These are phyloP conservation scores for Sylvilagus floridanus DNA, from an alignment of 2,797 vertebrate species.

Conservation along the genomic window DNA sequence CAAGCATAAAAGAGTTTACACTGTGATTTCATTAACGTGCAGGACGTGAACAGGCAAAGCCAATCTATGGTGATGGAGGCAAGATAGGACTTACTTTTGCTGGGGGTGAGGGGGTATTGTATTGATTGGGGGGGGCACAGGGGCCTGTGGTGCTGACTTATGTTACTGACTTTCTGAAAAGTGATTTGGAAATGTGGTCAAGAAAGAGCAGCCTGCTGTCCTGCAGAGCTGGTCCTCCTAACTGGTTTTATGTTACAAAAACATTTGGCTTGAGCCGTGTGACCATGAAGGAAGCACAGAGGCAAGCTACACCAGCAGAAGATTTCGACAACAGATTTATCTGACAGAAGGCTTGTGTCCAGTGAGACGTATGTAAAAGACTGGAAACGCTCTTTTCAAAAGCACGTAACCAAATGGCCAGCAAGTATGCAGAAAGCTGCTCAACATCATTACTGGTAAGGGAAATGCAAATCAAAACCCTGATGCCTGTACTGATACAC, in stretches of 20 bases:
- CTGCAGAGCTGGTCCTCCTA: neutral
- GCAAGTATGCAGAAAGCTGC: neutral
- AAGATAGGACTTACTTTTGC: slow-evolving; percentile 48
- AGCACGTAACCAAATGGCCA: neutral
- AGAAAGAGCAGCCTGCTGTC: slow-evolving; percentile 19
- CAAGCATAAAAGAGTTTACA: neutral
- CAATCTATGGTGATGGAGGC: neutral
- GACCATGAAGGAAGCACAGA: neutral
- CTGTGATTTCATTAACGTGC: neutral
- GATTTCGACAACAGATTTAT: slow-evolving; percentile 6
- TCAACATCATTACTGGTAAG: neutral
- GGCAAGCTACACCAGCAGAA: neutral
- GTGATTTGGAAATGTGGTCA: slow-evolving; percentile 69
- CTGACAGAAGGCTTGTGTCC: neutral
- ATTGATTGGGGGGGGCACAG: slow-evolving; percentile 52
- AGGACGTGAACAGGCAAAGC: neutral
- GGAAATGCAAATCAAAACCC: slow-evolving; percentile 22
- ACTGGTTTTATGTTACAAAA: slow-evolving; percentile 68
- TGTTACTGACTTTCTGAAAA: slow-evolving; percentile 71
- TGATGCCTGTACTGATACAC: neutral
- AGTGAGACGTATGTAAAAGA: slow-evolving; percentile 10
- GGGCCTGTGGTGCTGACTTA: slow-evolving; percentile 62
- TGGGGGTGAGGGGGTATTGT: neutral
- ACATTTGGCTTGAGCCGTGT: neutral
- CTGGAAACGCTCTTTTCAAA: slow-evolving; percentile 4